Percentiles rank a stretch among this genome's conserved stretches.
Evolutionary conservation across 1,140 invertebrate species (phyloP).

Genomic region (Drosophila arawakana): DNA sequence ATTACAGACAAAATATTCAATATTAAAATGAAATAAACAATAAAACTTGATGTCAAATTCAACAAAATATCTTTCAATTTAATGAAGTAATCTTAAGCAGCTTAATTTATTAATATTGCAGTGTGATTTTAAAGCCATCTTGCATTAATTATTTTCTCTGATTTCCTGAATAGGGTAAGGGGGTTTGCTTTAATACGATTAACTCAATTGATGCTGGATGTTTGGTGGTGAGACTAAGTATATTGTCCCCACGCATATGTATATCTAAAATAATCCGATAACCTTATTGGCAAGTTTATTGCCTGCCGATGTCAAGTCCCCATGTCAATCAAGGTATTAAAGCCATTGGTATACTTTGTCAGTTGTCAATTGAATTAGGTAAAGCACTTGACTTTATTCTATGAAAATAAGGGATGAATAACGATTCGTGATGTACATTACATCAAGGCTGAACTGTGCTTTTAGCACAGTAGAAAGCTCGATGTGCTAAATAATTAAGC

Average conservation of each 20-base stretch:
- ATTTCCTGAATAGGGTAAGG: conserved; percentile 14
- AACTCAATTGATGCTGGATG: conserved; percentile 55
- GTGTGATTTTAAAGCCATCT: background rate
- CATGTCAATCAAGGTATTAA: conserved; percentile 65
- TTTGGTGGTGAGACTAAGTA: conserved; percentile 5
- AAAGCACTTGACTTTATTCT: background rate
- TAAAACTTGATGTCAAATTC: conserved; percentile 72
- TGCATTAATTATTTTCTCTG: background rate
- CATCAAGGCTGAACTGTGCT: background rate
- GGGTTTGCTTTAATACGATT: conserved; percentile 65
- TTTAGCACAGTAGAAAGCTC: background rate
- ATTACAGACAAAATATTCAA: conserved; percentile 62
- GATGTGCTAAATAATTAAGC: background rate
- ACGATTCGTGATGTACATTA: background rate
- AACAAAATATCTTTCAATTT: background rate
- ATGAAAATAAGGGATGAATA: background rate
- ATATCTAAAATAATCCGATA: conserved; percentile 59
- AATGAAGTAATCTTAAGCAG: conserved; percentile 9
- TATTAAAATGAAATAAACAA: conserved; percentile 71
- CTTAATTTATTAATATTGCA: background rate
- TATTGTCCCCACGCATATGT: conserved; percentile 3
- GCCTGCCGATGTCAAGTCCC: conserved; percentile 33
- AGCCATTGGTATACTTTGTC: background rate
- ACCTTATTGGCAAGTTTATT: conserved; percentile 65
- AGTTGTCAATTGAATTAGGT: conserved; percentile 3